Evolutionary conservation across 1,140 invertebrate genomes (phyloP).

Genomic region (Aphaenogaster floridana): DNA sequence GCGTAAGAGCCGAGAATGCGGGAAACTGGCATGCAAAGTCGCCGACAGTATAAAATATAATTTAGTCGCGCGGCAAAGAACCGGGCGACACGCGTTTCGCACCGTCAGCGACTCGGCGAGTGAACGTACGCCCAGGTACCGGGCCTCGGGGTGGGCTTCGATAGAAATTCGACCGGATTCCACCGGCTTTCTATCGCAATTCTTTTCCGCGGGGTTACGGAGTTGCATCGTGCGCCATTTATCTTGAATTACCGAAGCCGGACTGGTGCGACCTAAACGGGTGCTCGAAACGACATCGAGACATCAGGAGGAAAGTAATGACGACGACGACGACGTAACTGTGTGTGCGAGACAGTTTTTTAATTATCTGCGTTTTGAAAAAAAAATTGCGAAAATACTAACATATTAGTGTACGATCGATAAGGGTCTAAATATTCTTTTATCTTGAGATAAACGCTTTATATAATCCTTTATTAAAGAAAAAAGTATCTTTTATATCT

Average conservation of each 20-base stretch:
- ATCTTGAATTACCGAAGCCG: constrained; percentile 14
- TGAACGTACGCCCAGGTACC: constrained; percentile 37
- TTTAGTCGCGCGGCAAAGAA: constrained; percentile 10
- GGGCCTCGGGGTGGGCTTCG: constrained; percentile 35
- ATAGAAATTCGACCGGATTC: constrained; percentile 61
- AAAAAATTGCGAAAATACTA: not conserved
- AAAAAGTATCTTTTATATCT: not conserved
- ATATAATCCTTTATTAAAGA: not conserved
- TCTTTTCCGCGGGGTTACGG: constrained; percentile 12
- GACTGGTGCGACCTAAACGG: constrained; percentile 5
- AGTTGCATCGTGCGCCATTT: constrained; percentile 19
- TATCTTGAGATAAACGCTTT: not conserved
- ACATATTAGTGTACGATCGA: not conserved
- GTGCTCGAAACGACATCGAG: constrained; percentile 1
- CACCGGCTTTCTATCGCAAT: constrained; percentile 60
- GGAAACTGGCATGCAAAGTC: not conserved
- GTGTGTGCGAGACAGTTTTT: not conserved
- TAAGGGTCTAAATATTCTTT: not conserved
- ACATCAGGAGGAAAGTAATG: constrained; percentile 19
- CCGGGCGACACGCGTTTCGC: constrained; percentile 1
- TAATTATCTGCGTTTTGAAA: not conserved
- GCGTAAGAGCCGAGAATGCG: not conserved
- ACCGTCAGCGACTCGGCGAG: constrained; percentile 18
- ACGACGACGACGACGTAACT: constrained; percentile 1
- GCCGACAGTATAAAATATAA: not conserved